Base-by-base conservation (phyloP, 1,140 invertebrate species). In the Saccostrea glomerata region DNA sequence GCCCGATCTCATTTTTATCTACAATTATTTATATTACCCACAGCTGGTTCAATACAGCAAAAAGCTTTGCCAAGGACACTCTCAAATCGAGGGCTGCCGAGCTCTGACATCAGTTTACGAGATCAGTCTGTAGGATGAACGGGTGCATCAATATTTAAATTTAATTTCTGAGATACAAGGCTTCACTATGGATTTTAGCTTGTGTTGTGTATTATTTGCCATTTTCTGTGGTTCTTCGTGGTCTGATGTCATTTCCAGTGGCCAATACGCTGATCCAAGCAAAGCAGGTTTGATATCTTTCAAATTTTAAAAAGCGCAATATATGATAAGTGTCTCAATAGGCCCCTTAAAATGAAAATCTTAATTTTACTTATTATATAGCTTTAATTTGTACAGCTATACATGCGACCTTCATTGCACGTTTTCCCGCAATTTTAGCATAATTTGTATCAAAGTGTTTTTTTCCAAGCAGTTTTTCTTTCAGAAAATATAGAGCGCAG, bases 21-120 rank as follows among this genome's bases (percentile, higher is more conserved):
- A 77, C 70, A 77, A 77, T 77, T 77, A 77, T 77, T 77, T 77
- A 77, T 77, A 77, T 77, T 77, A 36, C 70, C 9, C 70, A 77
- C 70, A 77, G 70, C 70, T 77, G 70, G 70, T 77, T 77, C 70
- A 77, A 77, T 77, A 77, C 70, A 13, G 70, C 70, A 30, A 30
- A 25, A 36, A 77, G 25, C 23, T 30, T 77, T 36, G 70, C 70
- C 70, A 77, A 77, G 70, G 70, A 77, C 70, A 77, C 25, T 77
- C 70, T 77, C 25, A 77, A 77, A 77, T 77, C 70, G 70, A 77
- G 70, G 70, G 23, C 25, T 77, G 25, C 13, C 70, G 70, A 77
- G 70, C 23, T 30, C 70, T 77, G 70, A 77, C 70, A 77, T 77
- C 70, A 77, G 70, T 77, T 77, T 23, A 66, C 70, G 25, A 36